Conservation (phyloP, 2,113 vertebrate genomes). For the Cyanocitta stelleri region DNA sequence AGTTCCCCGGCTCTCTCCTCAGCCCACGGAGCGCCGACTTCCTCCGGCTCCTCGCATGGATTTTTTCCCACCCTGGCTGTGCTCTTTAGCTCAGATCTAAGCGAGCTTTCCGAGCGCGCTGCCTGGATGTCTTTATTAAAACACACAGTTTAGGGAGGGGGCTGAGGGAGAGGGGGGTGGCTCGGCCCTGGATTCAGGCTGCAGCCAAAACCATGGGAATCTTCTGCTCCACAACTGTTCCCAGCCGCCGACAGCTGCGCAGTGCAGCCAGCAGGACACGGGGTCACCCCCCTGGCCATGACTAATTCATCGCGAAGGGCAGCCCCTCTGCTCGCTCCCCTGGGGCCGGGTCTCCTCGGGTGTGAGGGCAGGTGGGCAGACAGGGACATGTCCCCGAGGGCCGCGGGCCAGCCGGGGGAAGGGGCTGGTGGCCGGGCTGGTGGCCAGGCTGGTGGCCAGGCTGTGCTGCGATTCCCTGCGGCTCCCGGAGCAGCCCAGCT, state of each 20-base stretch:
- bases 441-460: background rate
- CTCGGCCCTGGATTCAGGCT: background rate
- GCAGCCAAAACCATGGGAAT: conserved; percentile 42
- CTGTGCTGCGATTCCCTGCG: accelerated
- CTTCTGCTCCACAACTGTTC: conserved; percentile 35
- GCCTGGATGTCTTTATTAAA: background rate
- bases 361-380: conserved; percentile 13
- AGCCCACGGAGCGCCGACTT: background rate
- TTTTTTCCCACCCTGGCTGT: background rate
- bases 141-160: background rate
- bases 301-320: background rate
- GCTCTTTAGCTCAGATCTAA: background rate
- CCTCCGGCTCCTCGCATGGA: background rate
- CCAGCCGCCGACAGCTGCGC: background rate
- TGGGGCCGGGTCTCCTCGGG: background rate
- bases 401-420: background rate
- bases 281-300: background rate
- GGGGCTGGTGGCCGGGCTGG: background rate
- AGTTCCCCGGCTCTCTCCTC: background rate
- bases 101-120: background rate
- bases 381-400: background rate
- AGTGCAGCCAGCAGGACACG: background rate
- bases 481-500: background rate
- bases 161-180: background rate
- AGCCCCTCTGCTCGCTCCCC: background rate